A percentile compares a stretch with the other conserved stretches of the same genome.
These are phyloP conservation scores for Gryon sp. DNA, from an alignment of 1,140 invertebrate species.

Conservation along the genomic window DNA sequence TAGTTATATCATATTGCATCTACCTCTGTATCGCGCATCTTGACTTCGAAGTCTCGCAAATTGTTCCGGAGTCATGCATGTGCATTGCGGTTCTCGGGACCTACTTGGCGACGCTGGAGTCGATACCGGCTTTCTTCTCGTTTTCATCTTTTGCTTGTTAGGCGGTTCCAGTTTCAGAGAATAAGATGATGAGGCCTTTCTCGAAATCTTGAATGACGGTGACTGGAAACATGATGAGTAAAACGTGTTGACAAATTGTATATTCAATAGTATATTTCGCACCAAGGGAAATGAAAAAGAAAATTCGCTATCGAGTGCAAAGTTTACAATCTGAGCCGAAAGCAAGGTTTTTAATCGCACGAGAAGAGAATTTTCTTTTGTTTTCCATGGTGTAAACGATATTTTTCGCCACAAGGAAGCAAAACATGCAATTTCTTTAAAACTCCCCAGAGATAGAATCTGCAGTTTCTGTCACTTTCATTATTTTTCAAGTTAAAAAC, in stretches of 20 bases:
- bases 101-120: conserved; percentile 96
- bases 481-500: conserved; percentile 2
- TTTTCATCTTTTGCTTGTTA: conserved; percentile 90
- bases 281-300: conserved; percentile 5
- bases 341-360: no score
- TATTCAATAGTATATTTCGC: conserved; percentile 6
- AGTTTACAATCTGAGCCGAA: no score
- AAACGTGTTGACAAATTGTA: conserved; percentile 14
- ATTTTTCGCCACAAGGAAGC: no score
- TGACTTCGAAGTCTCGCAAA: conserved; percentile 90
- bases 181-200: conserved; percentile 97
- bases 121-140: conserved; percentile 92
- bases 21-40: conserved; percentile 89
- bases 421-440: no score
- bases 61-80: conserved; percentile 96
- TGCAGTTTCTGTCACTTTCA: no score
- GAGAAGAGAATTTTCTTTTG: no score
- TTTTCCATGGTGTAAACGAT: no score
- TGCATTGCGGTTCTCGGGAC: conserved; percentile 93
- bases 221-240: conserved; percentile 86
- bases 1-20: conserved; percentile 68
- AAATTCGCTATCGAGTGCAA: no score
- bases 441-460: no score
- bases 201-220: conserved; percentile 97
- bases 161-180: conserved; percentile 94